Percentiles rank a stretch among this genome's conserved stretches.
phyloP scores from a whole-genome alignment of 37 sponge, comb jelly and placozoan genomes.

The Ianthella basta region DNA sequence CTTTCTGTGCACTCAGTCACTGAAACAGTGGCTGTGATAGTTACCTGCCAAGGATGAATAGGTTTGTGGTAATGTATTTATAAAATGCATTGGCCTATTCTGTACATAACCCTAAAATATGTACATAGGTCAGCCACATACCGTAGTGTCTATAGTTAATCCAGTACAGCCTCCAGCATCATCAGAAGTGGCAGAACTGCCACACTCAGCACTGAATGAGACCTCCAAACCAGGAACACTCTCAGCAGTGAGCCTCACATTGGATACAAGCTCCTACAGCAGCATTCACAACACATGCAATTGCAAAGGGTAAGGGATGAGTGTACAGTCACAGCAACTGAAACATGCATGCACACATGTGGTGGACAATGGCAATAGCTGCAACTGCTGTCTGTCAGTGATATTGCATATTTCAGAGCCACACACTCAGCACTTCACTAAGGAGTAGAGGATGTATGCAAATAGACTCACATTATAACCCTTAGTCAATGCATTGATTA shows the following conservation, averaged over 20 bases:
- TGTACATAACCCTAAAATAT: too few relatives aligned
- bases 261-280: conserved; percentile 19
- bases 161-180: neutral
- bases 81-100: too few relatives aligned
- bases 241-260: neutral
- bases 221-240: conserved; percentile 18
- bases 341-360: too few relatives aligned
- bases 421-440: too few relatives aligned
- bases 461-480: conserved; percentile 11
- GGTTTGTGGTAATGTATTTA: too few relatives aligned
- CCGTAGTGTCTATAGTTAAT: neutral
- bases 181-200: neutral
- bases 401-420: too few relatives aligned
- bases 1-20: conserved; percentile 17
- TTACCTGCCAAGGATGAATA: neutral
- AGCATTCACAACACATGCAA: neutral
- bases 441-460: too few relatives aligned
- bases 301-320: too few relatives aligned
- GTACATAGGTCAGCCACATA: too few relatives aligned
- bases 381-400: too few relatives aligned
- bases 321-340: too few relatives aligned
- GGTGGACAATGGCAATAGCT: too few relatives aligned
- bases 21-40: neutral
- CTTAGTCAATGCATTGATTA: neutral
- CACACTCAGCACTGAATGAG: neutral